These are phyloP conservation scores for Periphyllus acericola DNA, from an alignment of 2,888 invertebrate genomes.

Conservation along the genomic window DNA sequence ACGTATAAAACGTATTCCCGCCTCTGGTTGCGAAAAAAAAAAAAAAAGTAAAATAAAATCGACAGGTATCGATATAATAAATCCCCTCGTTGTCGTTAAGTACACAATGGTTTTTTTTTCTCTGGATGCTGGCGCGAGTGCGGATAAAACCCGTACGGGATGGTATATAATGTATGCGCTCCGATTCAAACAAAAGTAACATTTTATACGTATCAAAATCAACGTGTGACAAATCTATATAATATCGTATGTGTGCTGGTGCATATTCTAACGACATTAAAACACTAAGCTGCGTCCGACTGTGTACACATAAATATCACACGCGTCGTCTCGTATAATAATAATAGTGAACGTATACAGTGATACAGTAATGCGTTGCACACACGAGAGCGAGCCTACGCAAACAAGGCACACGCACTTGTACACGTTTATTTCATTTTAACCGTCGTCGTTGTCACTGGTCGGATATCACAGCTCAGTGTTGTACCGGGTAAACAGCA, in stretches of 20 bases:
- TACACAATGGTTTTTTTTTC: constrained; percentile 40
- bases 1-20: not conserved
- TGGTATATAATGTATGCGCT: constrained; percentile 4
- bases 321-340: constrained; percentile 4
- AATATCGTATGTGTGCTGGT: constrained; percentile 61
- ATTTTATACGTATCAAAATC: constrained; percentile 48
- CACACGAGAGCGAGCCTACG: not conserved
- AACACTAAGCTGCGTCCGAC: constrained; percentile 55
- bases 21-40: not conserved
- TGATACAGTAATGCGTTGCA: not conserved
- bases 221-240: constrained; percentile 62
- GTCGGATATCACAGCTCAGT: constrained; percentile 28
- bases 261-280: constrained; percentile 54
- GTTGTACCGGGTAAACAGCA: constrained; percentile 28
- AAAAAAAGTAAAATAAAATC: constrained; percentile 38
- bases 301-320: constrained; percentile 14
- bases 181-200: constrained; percentile 55
- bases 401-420: not conserved
- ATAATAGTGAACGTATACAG: not conserved
- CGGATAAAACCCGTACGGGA: constrained; percentile 35
- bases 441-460: not conserved
- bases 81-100: constrained; percentile 18
- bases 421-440: not conserved
- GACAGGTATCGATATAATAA: not conserved
- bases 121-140: not conserved